phyloP scores from a whole-genome alignment of 1,140 invertebrate species.

The Coelopa frigida region DNA sequence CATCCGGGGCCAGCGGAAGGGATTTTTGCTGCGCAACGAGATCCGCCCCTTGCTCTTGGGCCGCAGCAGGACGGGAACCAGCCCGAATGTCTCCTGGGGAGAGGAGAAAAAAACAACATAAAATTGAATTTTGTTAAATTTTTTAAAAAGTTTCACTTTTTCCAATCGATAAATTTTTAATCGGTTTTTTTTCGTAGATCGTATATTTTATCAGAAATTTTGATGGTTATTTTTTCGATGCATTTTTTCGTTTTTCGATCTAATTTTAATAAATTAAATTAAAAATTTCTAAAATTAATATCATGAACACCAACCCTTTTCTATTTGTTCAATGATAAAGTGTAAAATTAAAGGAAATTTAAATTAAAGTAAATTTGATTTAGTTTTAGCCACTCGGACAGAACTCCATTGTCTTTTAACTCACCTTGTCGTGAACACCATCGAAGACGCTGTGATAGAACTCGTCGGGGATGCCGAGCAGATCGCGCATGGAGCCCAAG shows the following conservation, averaged over 20 bases:
- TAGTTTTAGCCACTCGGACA: no score
- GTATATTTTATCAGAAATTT: no score
- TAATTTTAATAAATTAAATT: no score
- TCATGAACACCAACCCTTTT: no score
- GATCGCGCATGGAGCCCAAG: constrained; percentile 56
- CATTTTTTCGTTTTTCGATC: not conserved
- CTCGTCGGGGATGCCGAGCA: constrained; percentile 56
- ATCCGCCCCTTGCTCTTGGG: constrained; percentile 69
- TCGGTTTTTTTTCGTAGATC: no score
- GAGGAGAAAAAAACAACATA: no score
- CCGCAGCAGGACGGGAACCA: constrained; percentile 63
- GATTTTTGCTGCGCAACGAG: constrained; percentile 59
- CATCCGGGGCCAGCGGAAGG: constrained; percentile 64
- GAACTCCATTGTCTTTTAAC: constrained; percentile 13
- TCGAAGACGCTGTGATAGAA: constrained; percentile 55
- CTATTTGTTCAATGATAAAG: no score
- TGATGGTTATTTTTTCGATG: no score
- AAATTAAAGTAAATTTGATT: no score
- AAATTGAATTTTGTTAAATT: no score
- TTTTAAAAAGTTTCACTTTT: not conserved
- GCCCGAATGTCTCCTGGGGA: constrained; percentile 50
- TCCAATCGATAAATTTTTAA: not conserved
- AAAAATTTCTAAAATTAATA: no score
- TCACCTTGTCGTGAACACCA: constrained; percentile 43
- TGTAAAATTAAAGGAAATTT: no score